Base-by-base conservation (phyloP, 2,888 invertebrate species). In the Horisme vitalbata region DNA sequence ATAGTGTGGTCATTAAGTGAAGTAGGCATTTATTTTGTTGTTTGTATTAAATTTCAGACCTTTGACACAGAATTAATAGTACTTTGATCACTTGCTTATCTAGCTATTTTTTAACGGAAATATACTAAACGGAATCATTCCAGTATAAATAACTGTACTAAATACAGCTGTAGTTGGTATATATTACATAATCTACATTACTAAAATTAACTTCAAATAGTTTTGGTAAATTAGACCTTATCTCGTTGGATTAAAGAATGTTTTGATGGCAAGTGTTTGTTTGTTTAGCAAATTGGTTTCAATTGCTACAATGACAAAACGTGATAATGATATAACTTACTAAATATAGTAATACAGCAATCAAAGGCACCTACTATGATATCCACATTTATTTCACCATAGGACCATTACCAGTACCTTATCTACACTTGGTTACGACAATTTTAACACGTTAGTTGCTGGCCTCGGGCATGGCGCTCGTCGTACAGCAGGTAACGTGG, bases 241-340 rank as follows among this genome's bases (percentile, higher is more conserved):
- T 1, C 0, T 1, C n/a, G 2, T 15, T 21, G 30, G n/a, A 6
- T 18, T 34, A 41, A 38, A 12, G 21, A 31, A 41, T 51, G 18
- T 51, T 45, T 45, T 51, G 41, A 27, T 15, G 6, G 46, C 34
- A 51, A 20, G 32, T 4, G 2, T 10, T 11, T 1, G 4, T 28
- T 39, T 8, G 51, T 43, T 39, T 39, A 28, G n/a, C 36, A 11
- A 44, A 51, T 38, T 46, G 36, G 7, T 6, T 5, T 12, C 43
- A 51, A 51, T 51, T 46, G 39, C 3, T 35, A 31, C 27, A 35
- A 39, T 51, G 37, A 31, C 27, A 26, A 35, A 51, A 41, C 15
- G 10, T 28, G 27, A 33, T 37, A 38, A 33, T 33, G 31, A 31
- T 36, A 32, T 18, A 26, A 28, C 4, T 1, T 28, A 30, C 35